These are phyloP conservation scores for Drosophila picticornis DNA, from an alignment of 2,888 invertebrate genomes.

Conservation along the genomic window DNA sequence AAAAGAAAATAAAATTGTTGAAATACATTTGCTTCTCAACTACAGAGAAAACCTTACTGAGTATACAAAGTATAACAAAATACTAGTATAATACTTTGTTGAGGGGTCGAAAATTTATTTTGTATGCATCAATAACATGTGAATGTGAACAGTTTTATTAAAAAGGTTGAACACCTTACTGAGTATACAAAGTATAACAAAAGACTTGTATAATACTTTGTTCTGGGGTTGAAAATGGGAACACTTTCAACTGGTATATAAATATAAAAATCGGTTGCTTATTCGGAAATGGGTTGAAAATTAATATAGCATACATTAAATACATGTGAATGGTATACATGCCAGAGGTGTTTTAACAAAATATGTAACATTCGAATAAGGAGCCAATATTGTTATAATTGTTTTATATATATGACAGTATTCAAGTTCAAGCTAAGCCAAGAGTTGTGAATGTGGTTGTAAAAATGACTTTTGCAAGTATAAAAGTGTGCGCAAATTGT, in stretches of 20 bases:
- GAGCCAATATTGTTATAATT: neutral
- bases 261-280: neutral
- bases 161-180: neutral
- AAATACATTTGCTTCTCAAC: slow-evolving; percentile 27
- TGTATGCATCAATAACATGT: too few relatives aligned
- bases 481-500: neutral
- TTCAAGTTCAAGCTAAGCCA: neutral
- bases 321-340: too few relatives aligned
- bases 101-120: too few relatives aligned
- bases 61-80: neutral
- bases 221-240: neutral
- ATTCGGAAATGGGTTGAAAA: neutral
- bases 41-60: too few relatives aligned
- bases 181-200: too few relatives aligned
- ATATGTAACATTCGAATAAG: too few relatives aligned
- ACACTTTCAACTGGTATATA: neutral
- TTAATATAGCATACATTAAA: too few relatives aligned
- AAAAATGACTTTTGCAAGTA: neutral
- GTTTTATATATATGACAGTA: neutral
- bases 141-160: neutral
- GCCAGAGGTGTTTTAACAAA: too few relatives aligned
- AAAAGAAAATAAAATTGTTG: slow-evolving; percentile 5
- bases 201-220: neutral
- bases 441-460: neutral
- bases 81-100: too few relatives aligned